Conservation (phyloP, 2,888 invertebrate species). For the Eurytoma adleriae region DNA sequence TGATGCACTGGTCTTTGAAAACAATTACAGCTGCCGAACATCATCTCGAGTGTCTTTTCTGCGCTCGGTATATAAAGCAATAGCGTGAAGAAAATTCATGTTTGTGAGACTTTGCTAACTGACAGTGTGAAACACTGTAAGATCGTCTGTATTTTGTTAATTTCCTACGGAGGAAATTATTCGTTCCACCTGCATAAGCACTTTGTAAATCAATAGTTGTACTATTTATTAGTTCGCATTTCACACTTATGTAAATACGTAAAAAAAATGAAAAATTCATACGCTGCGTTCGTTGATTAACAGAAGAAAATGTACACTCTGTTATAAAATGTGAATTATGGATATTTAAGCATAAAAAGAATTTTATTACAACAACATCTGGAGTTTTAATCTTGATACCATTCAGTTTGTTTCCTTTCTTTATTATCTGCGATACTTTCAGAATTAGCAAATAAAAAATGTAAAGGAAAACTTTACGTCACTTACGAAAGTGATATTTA, state of each 20-base stretch:
- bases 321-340: slow-evolving; percentile 6
- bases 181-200: slow-evolving; percentile 3
- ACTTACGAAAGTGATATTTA: too few relatives aligned
- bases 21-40: slow-evolving; percentile 18
- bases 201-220: slow-evolving; percentile 12
- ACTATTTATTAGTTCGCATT: slow-evolving; percentile 37
- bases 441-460: too few relatives aligned
- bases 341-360: not conserved
- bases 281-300: slow-evolving; percentile 17
- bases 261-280: slow-evolving; percentile 12
- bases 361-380: not conserved
- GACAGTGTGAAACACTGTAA: not conserved
- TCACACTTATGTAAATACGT: slow-evolving; percentile 26
- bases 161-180: slow-evolving; percentile 1
- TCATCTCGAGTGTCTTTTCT: slow-evolving; percentile 35
- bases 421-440: too few relatives aligned
- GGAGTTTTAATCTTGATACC: not conserved
- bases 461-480: too few relatives aligned
- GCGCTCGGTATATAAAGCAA: slow-evolving; percentile 28
- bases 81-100: slow-evolving; percentile 21
- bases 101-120: not conserved
- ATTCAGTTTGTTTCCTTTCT: too few relatives aligned
- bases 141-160: not conserved
- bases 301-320: not conserved
- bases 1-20: slow-evolving; percentile 7